Percentiles rank a stretch among this genome's conserved stretches.
Conservation (phyloP, 2,888 invertebrate genomes). For the Eubasilissa splendida region DNA sequence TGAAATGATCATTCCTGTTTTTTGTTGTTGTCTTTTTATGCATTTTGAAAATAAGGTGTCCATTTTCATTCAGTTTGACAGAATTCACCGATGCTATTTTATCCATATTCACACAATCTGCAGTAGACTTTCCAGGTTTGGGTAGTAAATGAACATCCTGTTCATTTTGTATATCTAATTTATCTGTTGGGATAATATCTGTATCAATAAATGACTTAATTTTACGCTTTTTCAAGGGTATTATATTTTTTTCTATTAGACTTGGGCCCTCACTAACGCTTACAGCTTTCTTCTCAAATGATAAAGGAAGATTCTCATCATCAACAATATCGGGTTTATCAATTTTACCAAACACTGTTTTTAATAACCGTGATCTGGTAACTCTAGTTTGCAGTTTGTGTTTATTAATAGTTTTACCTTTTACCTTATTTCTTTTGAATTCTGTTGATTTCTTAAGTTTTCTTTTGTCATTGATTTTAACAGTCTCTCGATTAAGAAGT, state of each 20-base stretch:
- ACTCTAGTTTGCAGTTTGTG: slow-evolving; percentile 2
- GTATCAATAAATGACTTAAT: slow-evolving; percentile 8
- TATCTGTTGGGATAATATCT: neutral
- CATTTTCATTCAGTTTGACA: slow-evolving; percentile 57
- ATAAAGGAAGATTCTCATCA: neutral
- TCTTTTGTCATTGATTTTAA: neutral
- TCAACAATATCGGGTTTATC: neutral
- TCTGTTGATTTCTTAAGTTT: neutral
- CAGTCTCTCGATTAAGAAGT: neutral
- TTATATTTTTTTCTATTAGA: neutral
- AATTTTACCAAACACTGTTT: neutral
- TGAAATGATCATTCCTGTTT: neutral
- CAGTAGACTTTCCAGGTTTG: slow-evolving; percentile 7
- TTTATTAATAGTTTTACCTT: neutral
- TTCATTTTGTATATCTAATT: neutral
- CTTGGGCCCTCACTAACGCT: neutral
- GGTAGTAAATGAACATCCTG: neutral
- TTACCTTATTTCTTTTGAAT: no score
- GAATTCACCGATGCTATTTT: slow-evolving; percentile 55
- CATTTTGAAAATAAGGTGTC: slow-evolving; percentile 57
- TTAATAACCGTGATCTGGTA: neutral
- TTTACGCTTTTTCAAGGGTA: slow-evolving; percentile 48
- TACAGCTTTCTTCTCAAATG: neutral
- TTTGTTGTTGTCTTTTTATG: slow-evolving; percentile 46
- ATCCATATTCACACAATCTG: slow-evolving; percentile 32